Conservation (phyloP, 2,797 vertebrate species). For the Triplophysa bombifrons region DNA sequence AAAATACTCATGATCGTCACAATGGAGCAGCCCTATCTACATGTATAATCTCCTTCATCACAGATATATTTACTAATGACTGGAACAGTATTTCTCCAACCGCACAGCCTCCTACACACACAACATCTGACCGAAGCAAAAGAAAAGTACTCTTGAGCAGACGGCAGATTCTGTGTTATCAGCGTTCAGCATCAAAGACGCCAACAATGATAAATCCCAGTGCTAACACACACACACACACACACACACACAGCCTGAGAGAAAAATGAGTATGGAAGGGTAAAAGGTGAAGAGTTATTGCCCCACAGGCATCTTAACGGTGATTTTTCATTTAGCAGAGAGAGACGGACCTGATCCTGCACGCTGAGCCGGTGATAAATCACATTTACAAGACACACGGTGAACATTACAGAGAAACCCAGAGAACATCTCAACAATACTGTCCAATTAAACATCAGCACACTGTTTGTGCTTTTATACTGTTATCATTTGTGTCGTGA, state of each 20-base stretch:
- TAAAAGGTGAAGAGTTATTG: conserved; percentile 55
- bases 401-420: conserved; percentile 25
- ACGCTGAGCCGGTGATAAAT: conserved; percentile 46
- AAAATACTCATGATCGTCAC: too few species aligned
- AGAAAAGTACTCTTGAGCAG: neutral
- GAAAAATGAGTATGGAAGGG: conserved; percentile 35
- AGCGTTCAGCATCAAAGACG: neutral
- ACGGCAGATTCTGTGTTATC: neutral
- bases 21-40: too few species aligned
- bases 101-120: neutral
- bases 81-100: too few species aligned
- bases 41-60: neutral
- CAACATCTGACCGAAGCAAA: neutral
- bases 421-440: conserved; percentile 12
- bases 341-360: conserved; percentile 39
- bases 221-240: neutral
- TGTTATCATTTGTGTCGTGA: neutral
- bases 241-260: conserved; percentile 20
- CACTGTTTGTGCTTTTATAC: neutral
- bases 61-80: neutral
- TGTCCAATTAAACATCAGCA: conserved; percentile 6
- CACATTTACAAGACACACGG: conserved; percentile 18
- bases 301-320: conserved; percentile 42
- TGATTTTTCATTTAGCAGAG: conserved; percentile 58
- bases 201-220: neutral